phyloP scores from a whole-genome alignment of 2,888 invertebrate genomes.

The Oligia strigilis region DNA sequence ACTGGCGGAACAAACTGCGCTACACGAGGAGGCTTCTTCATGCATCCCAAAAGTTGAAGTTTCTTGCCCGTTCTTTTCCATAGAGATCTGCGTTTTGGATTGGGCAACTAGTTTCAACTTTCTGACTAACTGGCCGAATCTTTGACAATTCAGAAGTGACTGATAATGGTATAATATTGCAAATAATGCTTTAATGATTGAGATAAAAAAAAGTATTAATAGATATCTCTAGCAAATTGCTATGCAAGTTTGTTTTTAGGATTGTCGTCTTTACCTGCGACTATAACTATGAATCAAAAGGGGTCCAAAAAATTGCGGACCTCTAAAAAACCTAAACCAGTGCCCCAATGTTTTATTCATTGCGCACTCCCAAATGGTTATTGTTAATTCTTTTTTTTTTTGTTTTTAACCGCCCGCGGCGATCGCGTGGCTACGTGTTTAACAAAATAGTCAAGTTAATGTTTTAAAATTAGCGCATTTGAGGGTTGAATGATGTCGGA shows the following conservation, averaged over 20 bases:
- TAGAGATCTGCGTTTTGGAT: neutral
- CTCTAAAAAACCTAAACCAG: conserved; percentile 67
- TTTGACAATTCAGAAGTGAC: neutral
- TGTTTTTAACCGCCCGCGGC: conserved; percentile 81
- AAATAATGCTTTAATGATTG: neutral
- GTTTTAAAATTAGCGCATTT: conserved; percentile 83
- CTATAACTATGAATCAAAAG: neutral
- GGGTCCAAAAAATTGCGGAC: conserved; percentile 20
- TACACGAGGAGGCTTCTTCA: too few relatives aligned
- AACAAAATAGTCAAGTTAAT: conserved; percentile 80
- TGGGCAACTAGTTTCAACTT: neutral
- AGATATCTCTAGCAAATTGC: neutral
- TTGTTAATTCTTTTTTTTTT: conserved; percentile 79
- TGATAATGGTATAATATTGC: too few relatives aligned
- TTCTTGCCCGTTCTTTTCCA: too few relatives aligned
- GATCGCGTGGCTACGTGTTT: conserved; percentile 84
- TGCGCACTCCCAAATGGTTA: conserved; percentile 76
- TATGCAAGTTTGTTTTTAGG: neutral
- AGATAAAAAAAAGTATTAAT: neutral
- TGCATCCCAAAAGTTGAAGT: too few relatives aligned
- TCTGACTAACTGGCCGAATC: too few relatives aligned
- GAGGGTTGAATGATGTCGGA: conserved; percentile 69
- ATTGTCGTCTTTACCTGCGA: neutral
- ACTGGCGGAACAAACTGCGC: too few relatives aligned
- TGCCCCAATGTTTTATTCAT: conserved; percentile 85